These are phyloP conservation scores for Polyommatus iphigenia DNA, from an alignment of 2,888 invertebrate species.

Conservation along the genomic window DNA sequence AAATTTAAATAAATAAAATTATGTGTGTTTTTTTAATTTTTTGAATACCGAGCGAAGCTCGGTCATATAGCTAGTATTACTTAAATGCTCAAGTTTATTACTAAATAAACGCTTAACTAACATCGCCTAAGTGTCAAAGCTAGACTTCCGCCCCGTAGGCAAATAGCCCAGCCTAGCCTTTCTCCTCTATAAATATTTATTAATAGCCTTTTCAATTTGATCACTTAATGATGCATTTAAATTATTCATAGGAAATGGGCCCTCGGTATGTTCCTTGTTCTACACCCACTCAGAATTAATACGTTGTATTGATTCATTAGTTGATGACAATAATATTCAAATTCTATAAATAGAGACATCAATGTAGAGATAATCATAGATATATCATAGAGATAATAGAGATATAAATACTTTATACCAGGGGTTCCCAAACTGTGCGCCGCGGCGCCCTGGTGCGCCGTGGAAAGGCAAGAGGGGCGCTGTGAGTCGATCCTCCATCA, in stretches of 20 bases:
- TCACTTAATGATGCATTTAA: constrained; percentile 16
- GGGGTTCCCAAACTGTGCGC: too few species aligned
- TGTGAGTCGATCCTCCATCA: too few species aligned
- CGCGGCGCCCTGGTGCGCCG: too few species aligned
- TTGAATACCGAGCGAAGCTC: too few species aligned
- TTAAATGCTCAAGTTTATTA: background rate
- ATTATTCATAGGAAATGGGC: background rate
- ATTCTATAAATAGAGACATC: too few species aligned
- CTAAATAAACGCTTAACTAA: background rate
- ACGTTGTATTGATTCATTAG: background rate
- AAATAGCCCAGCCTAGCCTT: constrained; percentile 13
- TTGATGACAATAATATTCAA: background rate
- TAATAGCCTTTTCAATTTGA: constrained; percentile 29
- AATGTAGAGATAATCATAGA: too few species aligned
- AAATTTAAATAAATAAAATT: too few species aligned
- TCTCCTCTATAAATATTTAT: constrained; percentile 32
- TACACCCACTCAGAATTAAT: background rate
- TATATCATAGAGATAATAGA: too few species aligned
- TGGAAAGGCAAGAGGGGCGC: too few species aligned
- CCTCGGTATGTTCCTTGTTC: background rate
- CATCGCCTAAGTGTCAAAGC: background rate
- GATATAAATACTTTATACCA: too few species aligned
- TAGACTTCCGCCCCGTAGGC: constrained; percentile 5
- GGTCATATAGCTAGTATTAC: too few species aligned
- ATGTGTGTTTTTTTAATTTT: too few species aligned